These are phyloP conservation scores for Periplaneta americana DNA, from an alignment of 1,140 invertebrate species.

Conservation along the genomic window DNA sequence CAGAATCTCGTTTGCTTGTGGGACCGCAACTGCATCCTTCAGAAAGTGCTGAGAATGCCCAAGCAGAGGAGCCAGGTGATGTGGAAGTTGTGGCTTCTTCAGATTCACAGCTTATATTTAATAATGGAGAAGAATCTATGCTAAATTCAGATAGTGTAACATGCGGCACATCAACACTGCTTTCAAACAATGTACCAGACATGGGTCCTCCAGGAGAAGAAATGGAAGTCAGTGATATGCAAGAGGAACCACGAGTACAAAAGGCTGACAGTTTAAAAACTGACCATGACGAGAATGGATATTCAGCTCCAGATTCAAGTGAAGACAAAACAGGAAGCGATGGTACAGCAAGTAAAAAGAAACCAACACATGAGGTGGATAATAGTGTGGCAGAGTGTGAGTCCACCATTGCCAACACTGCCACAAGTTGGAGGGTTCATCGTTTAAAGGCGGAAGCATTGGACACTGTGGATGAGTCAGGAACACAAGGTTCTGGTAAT, in stretches of 20 bases:
- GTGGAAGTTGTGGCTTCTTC: neutral
- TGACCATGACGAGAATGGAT: neutral
- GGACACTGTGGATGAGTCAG: neutral
- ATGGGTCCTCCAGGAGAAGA: neutral
- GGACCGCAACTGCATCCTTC: neutral
- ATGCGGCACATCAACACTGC: neutral
- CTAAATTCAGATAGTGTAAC: neutral
- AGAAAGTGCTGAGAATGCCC: neutral
- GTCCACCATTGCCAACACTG: neutral
- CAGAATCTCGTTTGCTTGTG: neutral
- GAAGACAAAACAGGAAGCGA: neutral
- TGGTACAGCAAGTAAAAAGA: conserved; percentile 7
- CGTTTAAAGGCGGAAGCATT: neutral
- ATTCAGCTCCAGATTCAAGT: neutral
- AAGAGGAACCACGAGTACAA: neutral
- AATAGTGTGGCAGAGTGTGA: neutral
- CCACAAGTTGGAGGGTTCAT: neutral
- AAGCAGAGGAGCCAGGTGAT: neutral
- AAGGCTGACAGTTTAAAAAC: neutral
- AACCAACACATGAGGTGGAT: conserved; percentile 11
- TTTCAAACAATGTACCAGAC: neutral
- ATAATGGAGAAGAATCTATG: neutral
- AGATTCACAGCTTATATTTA: neutral
- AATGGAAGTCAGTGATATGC: neutral
- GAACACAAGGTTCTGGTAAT: neutral